Evolutionary conservation across 2,888 invertebrate species (phyloP), one percentile per base, ranked within the genome.

Genomic region (Agriopis aurantiaria): DNA sequence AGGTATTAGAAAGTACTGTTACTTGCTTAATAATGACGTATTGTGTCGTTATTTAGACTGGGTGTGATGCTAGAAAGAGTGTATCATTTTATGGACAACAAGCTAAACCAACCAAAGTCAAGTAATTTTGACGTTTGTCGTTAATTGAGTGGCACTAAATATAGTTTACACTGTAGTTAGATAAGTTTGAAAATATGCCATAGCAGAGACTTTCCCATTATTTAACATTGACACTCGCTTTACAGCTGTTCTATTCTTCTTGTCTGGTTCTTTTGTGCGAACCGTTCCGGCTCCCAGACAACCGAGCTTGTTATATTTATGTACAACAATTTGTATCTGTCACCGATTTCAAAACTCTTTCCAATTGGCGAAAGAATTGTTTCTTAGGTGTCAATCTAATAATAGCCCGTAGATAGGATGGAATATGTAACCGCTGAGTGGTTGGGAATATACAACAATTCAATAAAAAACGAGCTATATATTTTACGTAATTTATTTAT

Each of bases 301-400:
- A 72, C 71, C 71, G 63, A 70, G 59, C 46, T 49, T 51, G 58
- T 81, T 82, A 83, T 87, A 88, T 88, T 85, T 85, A 86, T 83
- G 83, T 82, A 75, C 78, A 81, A 79, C 83, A 75, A 89, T 91
- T 89, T 83, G 86, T 89, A 85, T 85, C 80, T 89, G 90, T 87
- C 88, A 82, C 78, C 57, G 74, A 73, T 79, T 59, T 83, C 78
- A 78, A 82, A 88, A 88, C 84, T 87, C 84, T 90, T 91, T 87
- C 87, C 88, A 87, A 89, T 88, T 88, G 88, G 88, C 89, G 86
- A 85, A 88, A 88, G 83, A 85, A 81, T 91, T 88, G 89, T 89
- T 88, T 82, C 78, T 75, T 82, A 82, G 84, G 81, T 79, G 81
- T 77, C 78, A 49, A 72, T 66, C 77, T 71, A 86, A 85, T 90